These are phyloP conservation scores for Coboldia fuscipes DNA, from an alignment of 1,140 invertebrate genomes.

Conservation along the genomic window DNA sequence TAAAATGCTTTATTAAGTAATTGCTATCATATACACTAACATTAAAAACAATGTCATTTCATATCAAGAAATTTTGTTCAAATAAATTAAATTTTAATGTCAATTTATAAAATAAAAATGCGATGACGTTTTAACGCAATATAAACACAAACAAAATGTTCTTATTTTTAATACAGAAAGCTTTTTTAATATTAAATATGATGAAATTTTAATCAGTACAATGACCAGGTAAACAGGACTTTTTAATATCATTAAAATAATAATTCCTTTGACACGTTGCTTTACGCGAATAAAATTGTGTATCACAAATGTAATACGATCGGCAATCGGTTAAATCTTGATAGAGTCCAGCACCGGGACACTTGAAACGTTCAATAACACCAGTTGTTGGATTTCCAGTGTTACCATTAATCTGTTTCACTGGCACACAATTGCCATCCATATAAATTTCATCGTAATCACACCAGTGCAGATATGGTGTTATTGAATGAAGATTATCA, in stretches of 20 bases:
- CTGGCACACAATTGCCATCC: conserved; percentile 9
- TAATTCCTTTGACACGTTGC: not conserved
- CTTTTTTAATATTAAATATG: too few relatives aligned
- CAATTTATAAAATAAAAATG: too few relatives aligned
- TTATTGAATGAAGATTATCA: conserved; percentile 9
- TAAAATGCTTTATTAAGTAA: too few relatives aligned
- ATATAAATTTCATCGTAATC: conserved; percentile 15
- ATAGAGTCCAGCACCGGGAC: conserved; percentile 11
- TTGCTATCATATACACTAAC: too few relatives aligned
- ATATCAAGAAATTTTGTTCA: too few relatives aligned
- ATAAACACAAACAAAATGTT: too few relatives aligned
- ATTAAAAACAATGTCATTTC: too few relatives aligned
- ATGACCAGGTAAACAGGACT: not conserved
- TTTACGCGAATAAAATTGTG: conserved; percentile 7
- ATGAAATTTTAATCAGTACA: too few relatives aligned
- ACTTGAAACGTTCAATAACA: conserved; percentile 3
- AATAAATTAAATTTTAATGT: too few relatives aligned
- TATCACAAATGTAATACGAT: conserved; percentile 17
- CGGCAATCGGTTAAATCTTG: conserved; percentile 11
- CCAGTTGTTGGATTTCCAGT: not conserved
- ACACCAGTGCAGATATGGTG: conserved; percentile 17
- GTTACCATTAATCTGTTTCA: not conserved
- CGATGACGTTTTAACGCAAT: too few relatives aligned
- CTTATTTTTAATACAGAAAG: too few relatives aligned
- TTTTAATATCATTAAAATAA: not conserved